Evolutionary conservation across 2,113 vertebrate genomes (phyloP), one percentile per base, ranked within the genome.

Genomic region (Brachyistius frenatus): DNA sequence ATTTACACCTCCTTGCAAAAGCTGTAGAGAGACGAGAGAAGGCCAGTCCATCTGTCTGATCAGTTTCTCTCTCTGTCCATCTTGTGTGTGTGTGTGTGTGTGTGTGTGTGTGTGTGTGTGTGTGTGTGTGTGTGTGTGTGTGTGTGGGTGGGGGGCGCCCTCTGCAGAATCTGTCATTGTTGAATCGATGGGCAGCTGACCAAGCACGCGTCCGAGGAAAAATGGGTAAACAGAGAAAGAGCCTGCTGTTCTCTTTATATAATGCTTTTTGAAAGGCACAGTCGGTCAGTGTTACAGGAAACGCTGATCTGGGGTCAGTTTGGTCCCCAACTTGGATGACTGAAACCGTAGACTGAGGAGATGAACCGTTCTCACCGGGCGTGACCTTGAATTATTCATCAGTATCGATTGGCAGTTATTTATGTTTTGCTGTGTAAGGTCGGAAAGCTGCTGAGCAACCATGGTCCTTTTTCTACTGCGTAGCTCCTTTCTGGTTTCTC

Each of bases 101-200:
- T 23, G 23, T 1, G 23, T 23, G 23, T 55, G 23, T 30, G 23
- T 23, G 23, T 23, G 23, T 23, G 23, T 1, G 23, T 23, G 23
- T n/a, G n/a, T 37, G 7, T 39, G 30, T 16, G 47, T 54, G 32
- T 49, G 61, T 55, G 23, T 30, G 23, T 23, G 23, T 23, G 23
- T 23, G 23, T 1, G 23, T 23, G 23, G 50, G 23, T 30, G 16
- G 3, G 13, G 5, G 23, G n/a, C 33, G 2, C 3, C 32, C 36
- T 66, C 65, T 76, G 74, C 7, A 74, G 33, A 84, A 77, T 73
- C 47, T 71, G 72, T 62, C 85, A 76, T 66, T 72, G 76, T 78
- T 73, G 31, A 64, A 70, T 8, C 44, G 54, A 55, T 1, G 3
- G 60, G 73, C 85, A 75, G 81, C 80, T 78, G 62, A 74, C 64